Evolutionary conservation across 2,113 vertebrate species (phyloP).

Genomic region (Dolichotis patagonum): DNA sequence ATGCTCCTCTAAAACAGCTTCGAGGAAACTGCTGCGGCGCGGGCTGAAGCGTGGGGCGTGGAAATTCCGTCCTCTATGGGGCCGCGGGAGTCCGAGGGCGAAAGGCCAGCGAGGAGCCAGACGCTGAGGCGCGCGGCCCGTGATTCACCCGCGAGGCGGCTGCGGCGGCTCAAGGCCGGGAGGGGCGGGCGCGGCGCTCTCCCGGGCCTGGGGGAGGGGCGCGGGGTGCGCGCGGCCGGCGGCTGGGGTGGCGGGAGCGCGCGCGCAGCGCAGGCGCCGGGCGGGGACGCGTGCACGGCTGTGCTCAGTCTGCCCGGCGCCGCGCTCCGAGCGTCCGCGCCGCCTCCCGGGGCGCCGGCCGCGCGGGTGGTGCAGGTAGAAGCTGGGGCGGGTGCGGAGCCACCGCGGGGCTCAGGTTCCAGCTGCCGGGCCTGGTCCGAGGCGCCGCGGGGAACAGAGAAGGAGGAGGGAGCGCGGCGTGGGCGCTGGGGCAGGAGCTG

Average conservation of each 20-base stretch:
- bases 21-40: neutral
- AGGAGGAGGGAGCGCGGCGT: neutral
- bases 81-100: neutral
- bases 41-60: neutral
- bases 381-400: neutral
- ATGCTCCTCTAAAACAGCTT: neutral
- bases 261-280: slow-evolving; percentile 75
- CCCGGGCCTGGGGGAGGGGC: slow-evolving; percentile 63
- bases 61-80: neutral
- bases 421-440: neutral
- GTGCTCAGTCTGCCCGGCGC: slow-evolving; percentile 64
- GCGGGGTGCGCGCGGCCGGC: slow-evolving; percentile 70
- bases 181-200: slow-evolving; percentile 72
- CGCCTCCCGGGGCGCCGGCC: slow-evolving; percentile 55
- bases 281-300: neutral
- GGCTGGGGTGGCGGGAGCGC: slow-evolving; percentile 41
- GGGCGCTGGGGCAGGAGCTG: neutral
- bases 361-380: slow-evolving; percentile 56
- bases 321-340: slow-evolving; percentile 56
- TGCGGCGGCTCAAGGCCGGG: neutral
- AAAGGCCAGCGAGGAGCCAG: neutral
- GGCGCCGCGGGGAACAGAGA: neutral
- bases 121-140: neutral
- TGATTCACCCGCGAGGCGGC: slow-evolving; percentile 47
- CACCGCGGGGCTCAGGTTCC: slow-evolving; percentile 45